Base-by-base conservation (phyloP, 2,797 vertebrate genomes). In the Hippocampus kuda region DNA sequence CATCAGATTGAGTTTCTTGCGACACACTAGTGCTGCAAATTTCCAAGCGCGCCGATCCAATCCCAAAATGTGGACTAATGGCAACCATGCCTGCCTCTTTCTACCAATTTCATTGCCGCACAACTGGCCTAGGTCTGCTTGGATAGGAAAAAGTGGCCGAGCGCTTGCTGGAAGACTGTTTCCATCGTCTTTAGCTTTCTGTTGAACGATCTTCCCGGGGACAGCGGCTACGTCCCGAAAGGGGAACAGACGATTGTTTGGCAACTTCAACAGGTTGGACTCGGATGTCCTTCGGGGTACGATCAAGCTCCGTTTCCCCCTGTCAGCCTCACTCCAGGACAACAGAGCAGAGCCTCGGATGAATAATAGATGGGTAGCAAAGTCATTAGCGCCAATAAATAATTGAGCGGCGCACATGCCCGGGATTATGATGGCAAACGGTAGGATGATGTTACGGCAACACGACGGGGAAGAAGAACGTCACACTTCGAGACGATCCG, bases 351-450 rank as follows among this genome's bases (percentile, higher is more conserved):
- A 41, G 44, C 74, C 77, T 68, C 67, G 18, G 56, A 83, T 88
- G 75, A 84, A 88, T 86, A 84, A 82, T 84, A 63, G 46, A 88
- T 81, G 71, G 44, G 65, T 41, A 61, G 74, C 56, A 30, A 59
- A 67, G 22, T 79, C 75, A 83, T 86, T 82, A 80, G 81, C 85
- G 74, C 81, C 70, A 84, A 85, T 87, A 82, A 82, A 85, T 86
- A 75, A 85, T 82, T 74, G 60, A 70, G 68, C 53, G 26, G 60
- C 78, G 71, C 79, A 77, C 27, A 5, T 71, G 53, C 79, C 69
- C 67, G 75, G 72, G 75, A 75, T 73, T 73, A 74, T 75, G 75
- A 62, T 76, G 77, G 80, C 77, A 74, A 80, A 80, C 77, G 68
- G 76, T 73, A 66, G 74, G 49, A 76, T 82, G 77, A 79, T 59